A percentile compares a stretch with the other conserved stretches of the same genome.
phyloP scores from a whole-genome alignment of 2,113 vertebrate genomes.

The Aegithalos caudatus region DNA sequence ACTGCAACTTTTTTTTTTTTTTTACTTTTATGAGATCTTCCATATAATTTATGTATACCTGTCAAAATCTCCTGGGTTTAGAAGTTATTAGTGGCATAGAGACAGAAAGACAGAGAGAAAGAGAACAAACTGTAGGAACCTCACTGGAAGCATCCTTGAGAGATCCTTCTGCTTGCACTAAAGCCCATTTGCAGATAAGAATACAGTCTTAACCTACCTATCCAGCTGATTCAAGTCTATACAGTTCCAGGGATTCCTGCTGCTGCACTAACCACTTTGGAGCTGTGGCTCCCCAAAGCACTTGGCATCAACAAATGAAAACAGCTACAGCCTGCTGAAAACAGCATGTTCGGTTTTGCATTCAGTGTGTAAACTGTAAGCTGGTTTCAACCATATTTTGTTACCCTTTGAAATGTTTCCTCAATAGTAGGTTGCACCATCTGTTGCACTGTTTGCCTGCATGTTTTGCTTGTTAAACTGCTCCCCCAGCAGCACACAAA shows the following conservation, averaged over 20 bases:
- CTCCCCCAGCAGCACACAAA: conserved; percentile 44
- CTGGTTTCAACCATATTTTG: conserved; percentile 67
- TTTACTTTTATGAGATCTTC: background rate
- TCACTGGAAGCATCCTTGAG: background rate
- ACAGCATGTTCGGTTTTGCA: conserved; percentile 52
- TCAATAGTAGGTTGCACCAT: conserved; percentile 67
- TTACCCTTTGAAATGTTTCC: conserved; percentile 69
- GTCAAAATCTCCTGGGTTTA: background rate
- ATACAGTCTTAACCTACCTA: background rate
- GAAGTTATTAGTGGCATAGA: background rate
- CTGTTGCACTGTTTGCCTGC: conserved; percentile 62
- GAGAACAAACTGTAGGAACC: background rate
- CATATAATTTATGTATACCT: background rate
- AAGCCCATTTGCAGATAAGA: background rate
- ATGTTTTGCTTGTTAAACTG: conserved; percentile 61
- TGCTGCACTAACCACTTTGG: background rate
- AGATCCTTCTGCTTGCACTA: background rate
- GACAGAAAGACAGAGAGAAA: background rate
- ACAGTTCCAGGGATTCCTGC: background rate
- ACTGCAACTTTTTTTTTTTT: background rate
- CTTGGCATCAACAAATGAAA: conserved; percentile 63
- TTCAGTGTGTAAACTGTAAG: conserved; percentile 65
- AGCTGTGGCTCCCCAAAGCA: conserved; percentile 32
- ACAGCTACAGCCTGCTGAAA: conserved; percentile 63
- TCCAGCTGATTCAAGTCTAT: background rate